Evolutionary conservation across 2,113 vertebrate species (phyloP), one percentile per base, ranked within the genome.

Genomic region (Pleuronectes platessa): DNA sequence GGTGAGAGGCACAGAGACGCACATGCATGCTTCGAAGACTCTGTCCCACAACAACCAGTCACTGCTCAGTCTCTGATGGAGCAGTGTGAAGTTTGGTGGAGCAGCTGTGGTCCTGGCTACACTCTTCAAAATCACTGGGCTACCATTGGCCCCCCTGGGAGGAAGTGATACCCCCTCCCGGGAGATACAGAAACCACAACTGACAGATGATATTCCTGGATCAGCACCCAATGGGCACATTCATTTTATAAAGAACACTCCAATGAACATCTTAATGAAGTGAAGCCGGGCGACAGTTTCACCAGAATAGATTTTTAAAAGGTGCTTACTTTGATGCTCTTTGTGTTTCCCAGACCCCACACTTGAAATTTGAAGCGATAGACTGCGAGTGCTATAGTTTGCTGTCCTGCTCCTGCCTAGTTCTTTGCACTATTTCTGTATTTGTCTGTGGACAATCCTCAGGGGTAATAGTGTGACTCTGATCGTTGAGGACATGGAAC

Each of bases 111-210:
- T 74, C 61, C 75, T 68, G 72, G 72, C 77, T 76, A 74, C 59
- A 15, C 70, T 85, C 83, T 88, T 71, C 69, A 82, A 79, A 86
- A 85, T 79, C 78, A 79, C 71, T 64, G 70, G 37, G 79, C 71
- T 74, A 86, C 81, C 74, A 66, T 42, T 10, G 15, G 69, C 69
- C 45, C 51, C 61, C 53, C 60, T 20, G 26, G 61, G 74, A 74
- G 77, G 86, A 87, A 73, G 79, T 85, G 61, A 91, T 68, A 83
- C 79, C 58, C 66, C 59, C 51, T 78, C 80, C 82, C 74, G 23
- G 51, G 60, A 79, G 78, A 82, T 66, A 61, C 60, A 82, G 78
- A 80, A 79, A 79, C 78, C 65, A 79, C 74, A 35, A 65, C 80
- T 61, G 77, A 81, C 65, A 84, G 60, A 83, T 74, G 63, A 83